phyloP scores from a whole-genome alignment of 2,797 vertebrate genomes.

The Tenualosa thibaudeaui region DNA sequence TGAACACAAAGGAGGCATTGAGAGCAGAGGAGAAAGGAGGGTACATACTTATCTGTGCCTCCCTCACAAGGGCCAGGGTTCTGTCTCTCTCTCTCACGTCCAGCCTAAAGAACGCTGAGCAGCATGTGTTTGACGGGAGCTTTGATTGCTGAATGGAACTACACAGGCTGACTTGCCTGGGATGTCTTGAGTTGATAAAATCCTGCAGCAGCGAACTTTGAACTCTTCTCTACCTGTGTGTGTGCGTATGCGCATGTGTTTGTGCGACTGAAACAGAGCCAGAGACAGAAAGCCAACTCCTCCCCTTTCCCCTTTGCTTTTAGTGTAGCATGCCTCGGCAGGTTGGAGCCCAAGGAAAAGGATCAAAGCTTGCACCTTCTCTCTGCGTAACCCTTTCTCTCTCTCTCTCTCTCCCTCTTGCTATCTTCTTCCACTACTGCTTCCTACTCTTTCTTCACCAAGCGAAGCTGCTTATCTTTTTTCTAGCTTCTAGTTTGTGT shows the following conservation, averaged over 20 bases:
- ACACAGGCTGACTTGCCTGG: conserved; percentile 30
- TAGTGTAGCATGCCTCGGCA: conserved; percentile 47
- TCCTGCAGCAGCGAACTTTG: conserved; percentile 43
- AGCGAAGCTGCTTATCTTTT: background rate
- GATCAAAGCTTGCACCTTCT: conserved; percentile 44
- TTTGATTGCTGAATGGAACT: conserved; percentile 44
- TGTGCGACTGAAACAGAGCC: conserved; percentile 25
- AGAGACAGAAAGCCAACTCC: conserved; percentile 31
- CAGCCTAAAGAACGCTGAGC: background rate
- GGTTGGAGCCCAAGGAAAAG: conserved; percentile 41
- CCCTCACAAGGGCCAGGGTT: conserved; percentile 39
- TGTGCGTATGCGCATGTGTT: conserved; percentile 22
- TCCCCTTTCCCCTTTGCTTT: conserved; percentile 40
- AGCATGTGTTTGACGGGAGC: background rate
- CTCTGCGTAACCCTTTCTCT: conserved; percentile 28
- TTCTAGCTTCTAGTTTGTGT: background rate
- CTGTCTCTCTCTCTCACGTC: background rate
- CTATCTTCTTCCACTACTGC: conserved; percentile 31
- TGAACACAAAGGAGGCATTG: conserved; percentile 49
- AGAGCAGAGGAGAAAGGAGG: conserved; percentile 38
- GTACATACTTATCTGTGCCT: conserved; percentile 51
- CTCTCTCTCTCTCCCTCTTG: conserved; percentile 27
- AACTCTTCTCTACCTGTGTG: conserved; percentile 37
- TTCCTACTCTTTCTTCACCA: background rate
- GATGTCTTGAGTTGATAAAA: conserved; percentile 32